Base-by-base conservation (phyloP, 30 jellyfish, hydroid and myxozoan genomes). In the Turritopsis rubra region DNA sequence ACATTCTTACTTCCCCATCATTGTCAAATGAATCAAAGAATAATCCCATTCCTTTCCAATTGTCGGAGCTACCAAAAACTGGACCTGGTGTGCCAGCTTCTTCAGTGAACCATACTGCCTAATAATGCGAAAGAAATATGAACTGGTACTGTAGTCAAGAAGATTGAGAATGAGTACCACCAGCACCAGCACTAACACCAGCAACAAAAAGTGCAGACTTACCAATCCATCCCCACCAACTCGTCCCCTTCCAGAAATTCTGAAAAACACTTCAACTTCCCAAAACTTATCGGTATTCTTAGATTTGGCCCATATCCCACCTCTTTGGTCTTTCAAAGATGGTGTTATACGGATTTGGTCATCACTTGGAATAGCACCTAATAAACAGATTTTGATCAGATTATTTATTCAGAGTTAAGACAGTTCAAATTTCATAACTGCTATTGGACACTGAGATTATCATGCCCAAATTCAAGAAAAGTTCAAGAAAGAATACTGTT, bases 211-310 rank as follows among this genome's bases (percentile, higher is more conserved):
- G 24, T 18, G 20, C 25, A 8, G 20, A 54, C 96, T 54, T 79
- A 93, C 98, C 93, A 93, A 53, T 0, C 98, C 98, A 93, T 93
- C 98, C 3, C 96, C 98, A 8, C 98, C 98, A 66, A 93, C 94
- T 21, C 98, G 84, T 19, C 95, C 95, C 29, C 95, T 68, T 16
- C 98, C 98, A 80, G 96, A 84, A 23, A 93, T 86, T 79, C 85
- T 85, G 91, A 87, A 87, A 27, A 28, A 81, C 29, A 93, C 82
- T 71, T 87, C 96, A 31, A 93, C 86, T 81, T 93, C 98, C 98
- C 98, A 93, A 76, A 89, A 93, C 72, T 88, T 92, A 88, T 79
- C 81, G 16, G 88, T 75, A 53, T 78, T 93, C 60, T 84, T 84
- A 1, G 87, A 75, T 75, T 88, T 93, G 1, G 98, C 80, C 96